Conservation (phyloP, 2,113 vertebrate genomes). For the Hydrolagus affinis region DNA sequence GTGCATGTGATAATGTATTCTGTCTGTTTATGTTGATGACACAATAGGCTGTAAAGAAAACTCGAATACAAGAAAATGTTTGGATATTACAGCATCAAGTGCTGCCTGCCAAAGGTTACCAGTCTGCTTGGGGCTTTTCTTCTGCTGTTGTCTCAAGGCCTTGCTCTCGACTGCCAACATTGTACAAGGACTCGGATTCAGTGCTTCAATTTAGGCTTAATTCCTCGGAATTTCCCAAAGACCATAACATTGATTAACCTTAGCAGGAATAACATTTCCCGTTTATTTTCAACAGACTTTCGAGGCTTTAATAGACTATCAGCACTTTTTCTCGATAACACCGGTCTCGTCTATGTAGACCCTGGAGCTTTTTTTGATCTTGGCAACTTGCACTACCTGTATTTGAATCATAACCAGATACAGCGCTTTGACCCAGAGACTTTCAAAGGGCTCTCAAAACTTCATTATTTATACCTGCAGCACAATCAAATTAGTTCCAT, state of each 20-base stretch:
- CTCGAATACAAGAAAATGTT: constrained; percentile 42
- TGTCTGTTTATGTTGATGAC: constrained; percentile 21
- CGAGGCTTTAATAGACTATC: constrained; percentile 47
- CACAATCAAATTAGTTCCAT: constrained; percentile 54
- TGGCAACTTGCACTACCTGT: constrained; percentile 46
- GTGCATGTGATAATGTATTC: not conserved
- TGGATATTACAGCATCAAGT: constrained; percentile 48
- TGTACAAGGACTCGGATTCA: constrained; percentile 52
- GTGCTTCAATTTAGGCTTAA: constrained; percentile 52
- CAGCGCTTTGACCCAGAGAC: constrained; percentile 49
- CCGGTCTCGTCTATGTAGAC: constrained; percentile 42
- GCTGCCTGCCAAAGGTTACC: constrained; percentile 33
- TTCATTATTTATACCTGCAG: constrained; percentile 51
- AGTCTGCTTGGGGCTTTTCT: constrained; percentile 45
- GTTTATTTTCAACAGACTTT: constrained; percentile 44
- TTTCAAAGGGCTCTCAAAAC: constrained; percentile 53
- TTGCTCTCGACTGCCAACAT: constrained; percentile 49
- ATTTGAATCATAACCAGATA: constrained; percentile 57
- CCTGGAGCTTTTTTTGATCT: constrained; percentile 53
- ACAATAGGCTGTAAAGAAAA: constrained; percentile 21
- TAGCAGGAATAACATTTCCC: constrained; percentile 54
- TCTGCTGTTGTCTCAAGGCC: constrained; percentile 49
- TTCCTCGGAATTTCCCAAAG: constrained; percentile 50
- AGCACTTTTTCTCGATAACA: constrained; percentile 54
- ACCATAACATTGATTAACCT: constrained; percentile 46